Evolutionary conservation across 1,140 invertebrate species (phyloP), one percentile per base, ranked within the genome.

Genomic region (Anoplolepis gracilipes): DNA sequence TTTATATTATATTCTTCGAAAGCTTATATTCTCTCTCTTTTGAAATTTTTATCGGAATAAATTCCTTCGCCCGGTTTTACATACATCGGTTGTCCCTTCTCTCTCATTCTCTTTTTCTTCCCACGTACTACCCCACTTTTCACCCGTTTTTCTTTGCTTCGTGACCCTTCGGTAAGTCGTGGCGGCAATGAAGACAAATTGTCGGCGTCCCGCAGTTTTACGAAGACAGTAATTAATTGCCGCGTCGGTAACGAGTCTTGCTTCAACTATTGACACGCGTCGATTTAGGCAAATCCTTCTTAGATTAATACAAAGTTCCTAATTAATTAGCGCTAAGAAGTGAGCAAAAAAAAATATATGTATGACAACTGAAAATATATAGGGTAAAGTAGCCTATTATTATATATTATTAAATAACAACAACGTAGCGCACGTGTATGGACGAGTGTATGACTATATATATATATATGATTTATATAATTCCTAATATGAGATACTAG

Each of bases 171-270:
- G 13, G 91, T 92, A 93, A 93, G 92, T 93, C 91, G 84, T 84
- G 88, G 88, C 84, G 77, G 72, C 88, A 93, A 93, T 93, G 92
- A 92, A 94, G 93, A 94, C 92, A 93, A 93, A 94, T 93, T 87
- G 92, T 90, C 70, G 75, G 75, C 81, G 84, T 88, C 76, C 76
- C 89, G 57, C 89, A 89, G 88, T 92, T 92, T 90, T 92, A 88
- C 84, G 77, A 87, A 88, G 53, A 76, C 65, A 84, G 81, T 91
- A 92, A 93, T 92, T 93, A 94, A 93, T 93, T 91, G 88, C 91
- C 72, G 62, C 4, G 19, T 25, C 39, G 59, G 81, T 84, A 87
- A 87, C 88, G 64, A 89, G 85, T 76, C 46, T 25, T 16, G 78
- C 53, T 33, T 46, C 53, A 22, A 81, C 49, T 72, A 72, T 81